These are phyloP conservation scores for Tretioscincus oriximinensis DNA, from an alignment of 2,113 vertebrate species.

Conservation along the genomic window DNA sequence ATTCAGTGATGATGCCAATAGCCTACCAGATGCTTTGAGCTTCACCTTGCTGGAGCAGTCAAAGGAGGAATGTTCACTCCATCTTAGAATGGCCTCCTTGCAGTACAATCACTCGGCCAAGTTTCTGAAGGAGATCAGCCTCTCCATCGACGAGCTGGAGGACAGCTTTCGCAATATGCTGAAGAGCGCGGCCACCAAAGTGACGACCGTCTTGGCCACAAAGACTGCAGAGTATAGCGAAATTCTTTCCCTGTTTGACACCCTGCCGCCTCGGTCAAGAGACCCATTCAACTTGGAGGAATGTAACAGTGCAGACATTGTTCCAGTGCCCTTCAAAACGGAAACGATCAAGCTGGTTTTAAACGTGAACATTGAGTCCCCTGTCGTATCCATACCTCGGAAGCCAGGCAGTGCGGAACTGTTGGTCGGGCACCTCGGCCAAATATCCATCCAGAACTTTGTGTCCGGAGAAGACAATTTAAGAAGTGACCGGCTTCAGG, in stretches of 20 bases:
- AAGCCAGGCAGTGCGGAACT: constrained; percentile 92
- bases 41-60: constrained; percentile 85
- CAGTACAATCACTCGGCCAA: constrained; percentile 97
- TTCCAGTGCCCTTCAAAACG: constrained; percentile 32
- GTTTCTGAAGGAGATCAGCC: constrained; percentile 88
- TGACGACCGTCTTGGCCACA: constrained; percentile 90
- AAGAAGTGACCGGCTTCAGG: constrained; percentile 84
- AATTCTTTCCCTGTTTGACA: constrained; percentile 94
- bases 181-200: constrained; percentile 90
- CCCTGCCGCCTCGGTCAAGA: constrained; percentile 73
- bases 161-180: constrained; percentile 93
- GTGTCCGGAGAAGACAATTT: constrained; percentile 82
- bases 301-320: constrained; percentile 65
- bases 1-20: constrained; percentile 62
- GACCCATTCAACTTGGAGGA: constrained; percentile 77
- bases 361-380: constrained; percentile 92
- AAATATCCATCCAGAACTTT: constrained; percentile 93
- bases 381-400: constrained; percentile 90
- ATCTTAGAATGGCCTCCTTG: constrained; percentile 92
- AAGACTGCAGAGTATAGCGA: constrained; percentile 97
- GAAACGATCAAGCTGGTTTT: constrained; percentile 91
- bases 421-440: constrained; percentile 91
- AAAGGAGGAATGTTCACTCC: constrained; percentile 87
- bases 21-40: constrained; percentile 85
- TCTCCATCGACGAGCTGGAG: constrained; percentile 94